A percentile compares a stretch with the other conserved stretches of the same genome.
These are phyloP conservation scores for Eledone cirrhosa DNA, from an alignment of 2,888 invertebrate species.

Conservation along the genomic window DNA sequence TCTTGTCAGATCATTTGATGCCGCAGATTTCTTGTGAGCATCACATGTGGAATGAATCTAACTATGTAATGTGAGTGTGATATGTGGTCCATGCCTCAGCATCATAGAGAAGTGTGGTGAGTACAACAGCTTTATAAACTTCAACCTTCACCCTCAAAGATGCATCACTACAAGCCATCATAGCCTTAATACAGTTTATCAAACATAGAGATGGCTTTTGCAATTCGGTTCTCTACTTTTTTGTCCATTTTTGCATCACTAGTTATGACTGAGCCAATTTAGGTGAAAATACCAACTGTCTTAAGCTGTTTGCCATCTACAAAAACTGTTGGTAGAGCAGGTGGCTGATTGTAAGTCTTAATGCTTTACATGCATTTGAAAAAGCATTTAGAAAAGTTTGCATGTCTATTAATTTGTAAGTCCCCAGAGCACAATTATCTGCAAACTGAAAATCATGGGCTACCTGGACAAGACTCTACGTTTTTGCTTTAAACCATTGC, in stretches of 20 bases:
- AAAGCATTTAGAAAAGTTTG: too few species aligned
- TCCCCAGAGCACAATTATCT: background rate
- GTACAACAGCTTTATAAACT: background rate
- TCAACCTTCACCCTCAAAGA: background rate
- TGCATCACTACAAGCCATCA: background rate
- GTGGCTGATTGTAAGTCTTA: too few species aligned
- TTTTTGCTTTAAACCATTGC: background rate
- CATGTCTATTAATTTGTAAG: background rate
- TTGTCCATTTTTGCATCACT: background rate
- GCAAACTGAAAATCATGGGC: background rate
- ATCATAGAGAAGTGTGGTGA: background rate
- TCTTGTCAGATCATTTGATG: background rate
- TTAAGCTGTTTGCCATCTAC: background rate
- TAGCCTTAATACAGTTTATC: background rate
- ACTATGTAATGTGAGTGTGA: background rate
- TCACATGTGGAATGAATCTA: background rate
- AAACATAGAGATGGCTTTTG: background rate
- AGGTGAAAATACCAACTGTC: background rate
- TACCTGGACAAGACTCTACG: background rate
- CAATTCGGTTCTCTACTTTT: background rate
- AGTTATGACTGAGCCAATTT: background rate
- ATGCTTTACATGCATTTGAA: too few species aligned
- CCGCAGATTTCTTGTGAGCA: background rate
- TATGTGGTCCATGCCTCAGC: background rate
- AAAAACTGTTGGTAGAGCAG: too few species aligned